phyloP scores from a whole-genome alignment of 1,140 invertebrate species.

The Brachionus plicatilis region DNA sequence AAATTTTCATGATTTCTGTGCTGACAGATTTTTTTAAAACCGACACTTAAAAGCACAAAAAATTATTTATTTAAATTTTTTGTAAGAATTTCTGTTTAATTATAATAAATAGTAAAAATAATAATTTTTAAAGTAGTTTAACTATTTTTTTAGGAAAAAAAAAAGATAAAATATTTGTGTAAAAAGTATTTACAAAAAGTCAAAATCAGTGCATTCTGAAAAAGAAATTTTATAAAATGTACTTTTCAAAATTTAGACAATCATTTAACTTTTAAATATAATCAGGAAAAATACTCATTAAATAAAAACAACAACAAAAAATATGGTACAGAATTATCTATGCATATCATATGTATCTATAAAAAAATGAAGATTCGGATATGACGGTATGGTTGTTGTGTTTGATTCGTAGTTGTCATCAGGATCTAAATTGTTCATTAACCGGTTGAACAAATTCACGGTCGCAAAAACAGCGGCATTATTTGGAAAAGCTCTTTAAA shows the following conservation, averaged over 20 bases:
- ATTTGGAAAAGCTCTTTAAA: slow-evolving; percentile 34
- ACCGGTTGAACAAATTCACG: slow-evolving; percentile 3
- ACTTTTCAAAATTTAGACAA: neutral
- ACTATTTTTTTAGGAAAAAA: neutral
- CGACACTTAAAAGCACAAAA: no score
- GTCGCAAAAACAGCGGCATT: slow-evolving; percentile 38
- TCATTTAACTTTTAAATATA: neutral
- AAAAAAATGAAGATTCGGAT: slow-evolving; percentile 26
- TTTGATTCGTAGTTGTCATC: neutral
- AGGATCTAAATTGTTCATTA: slow-evolving; percentile 23
- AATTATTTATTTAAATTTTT: no score
- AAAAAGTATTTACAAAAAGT: neutral
- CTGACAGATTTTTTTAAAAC: no score
- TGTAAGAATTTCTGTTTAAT: no score
- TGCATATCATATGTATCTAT: slow-evolving; percentile 28
- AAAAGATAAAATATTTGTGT: neutral
- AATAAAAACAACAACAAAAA: neutral
- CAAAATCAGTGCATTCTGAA: neutral
- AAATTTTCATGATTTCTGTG: no score
- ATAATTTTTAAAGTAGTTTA: no score
- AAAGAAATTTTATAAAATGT: neutral
- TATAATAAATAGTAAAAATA: no score
- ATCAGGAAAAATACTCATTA: neutral
- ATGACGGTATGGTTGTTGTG: slow-evolving; percentile 11
- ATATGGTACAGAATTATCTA: slow-evolving; percentile 9